A percentile compares a stretch with the other conserved stretches of the same genome.
Evolutionary conservation across 2,113 vertebrate species (phyloP).

Genomic region (Marmota flaviventris): DNA sequence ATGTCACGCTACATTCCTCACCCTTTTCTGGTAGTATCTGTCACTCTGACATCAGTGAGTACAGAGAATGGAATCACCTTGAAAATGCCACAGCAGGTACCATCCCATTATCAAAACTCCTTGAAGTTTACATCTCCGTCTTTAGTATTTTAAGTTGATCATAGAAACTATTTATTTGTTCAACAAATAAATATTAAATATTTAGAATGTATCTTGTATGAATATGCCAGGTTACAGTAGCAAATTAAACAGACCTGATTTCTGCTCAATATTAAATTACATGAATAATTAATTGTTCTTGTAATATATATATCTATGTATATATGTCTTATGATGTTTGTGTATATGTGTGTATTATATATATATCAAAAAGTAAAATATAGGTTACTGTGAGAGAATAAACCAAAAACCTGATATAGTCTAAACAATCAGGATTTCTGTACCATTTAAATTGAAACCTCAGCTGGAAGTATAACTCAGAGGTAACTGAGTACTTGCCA

Average conservation of each 20-base stretch:
- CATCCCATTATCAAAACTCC: neutral
- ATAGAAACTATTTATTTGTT: slow-evolving; percentile 25
- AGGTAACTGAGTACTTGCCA: too few species aligned
- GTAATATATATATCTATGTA: neutral
- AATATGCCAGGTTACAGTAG: neutral
- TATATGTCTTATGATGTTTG: too few species aligned
- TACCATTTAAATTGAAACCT: neutral
- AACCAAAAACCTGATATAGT: neutral
- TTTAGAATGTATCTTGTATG: neutral
- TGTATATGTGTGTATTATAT: neutral
- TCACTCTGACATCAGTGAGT: slow-evolving; percentile 97
- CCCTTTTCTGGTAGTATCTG: slow-evolving; percentile 96
- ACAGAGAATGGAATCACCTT: slow-evolving; percentile 98
- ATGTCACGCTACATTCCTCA: slow-evolving; percentile 99
- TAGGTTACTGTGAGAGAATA: neutral
- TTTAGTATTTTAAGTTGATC: slow-evolving; percentile 5
- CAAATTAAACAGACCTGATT: slow-evolving; percentile 37
- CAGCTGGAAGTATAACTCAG: too few species aligned
- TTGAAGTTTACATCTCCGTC: neutral
- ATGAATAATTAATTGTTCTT: neutral
- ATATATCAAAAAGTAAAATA: neutral
- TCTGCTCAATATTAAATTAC: slow-evolving; percentile 49
- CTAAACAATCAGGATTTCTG: neutral
- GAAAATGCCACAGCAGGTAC: slow-evolving; percentile 98
- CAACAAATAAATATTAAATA: slow-evolving; percentile 8